Percentiles rank a stretch among this genome's conserved stretches.
Conservation (phyloP, 2,113 vertebrate species). For the Rhineura floridana region DNA sequence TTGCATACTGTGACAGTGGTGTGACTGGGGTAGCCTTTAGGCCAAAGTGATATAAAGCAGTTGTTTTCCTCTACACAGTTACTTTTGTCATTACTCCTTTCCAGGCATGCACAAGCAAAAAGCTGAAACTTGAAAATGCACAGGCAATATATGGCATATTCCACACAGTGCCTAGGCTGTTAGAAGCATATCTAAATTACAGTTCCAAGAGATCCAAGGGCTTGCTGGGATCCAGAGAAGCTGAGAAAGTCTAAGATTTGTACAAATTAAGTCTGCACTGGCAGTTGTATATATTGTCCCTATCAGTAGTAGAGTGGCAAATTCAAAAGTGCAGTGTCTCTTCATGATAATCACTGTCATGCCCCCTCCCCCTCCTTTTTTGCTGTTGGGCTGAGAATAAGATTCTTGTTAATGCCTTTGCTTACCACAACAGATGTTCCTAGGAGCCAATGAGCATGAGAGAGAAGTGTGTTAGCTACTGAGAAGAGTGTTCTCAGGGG, state of each 20-base stretch:
- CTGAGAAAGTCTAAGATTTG: too few species aligned
- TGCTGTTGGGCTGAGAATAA: too few species aligned
- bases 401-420: too few species aligned
- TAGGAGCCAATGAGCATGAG: too few species aligned
- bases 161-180: too few species aligned
- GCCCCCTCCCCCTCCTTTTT: too few species aligned
- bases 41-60: neutral
- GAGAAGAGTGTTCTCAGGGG: too few species aligned
- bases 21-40: conserved; percentile 28
- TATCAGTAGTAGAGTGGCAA: too few species aligned
- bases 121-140: neutral
- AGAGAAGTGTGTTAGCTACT: too few species aligned
- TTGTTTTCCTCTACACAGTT: neutral
- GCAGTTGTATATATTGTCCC: neutral
- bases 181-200: neutral
- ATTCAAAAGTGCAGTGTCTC: too few species aligned
- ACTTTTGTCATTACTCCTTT: neutral
- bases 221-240: neutral
- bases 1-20: conserved; percentile 65
- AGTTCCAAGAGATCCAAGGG: neutral
- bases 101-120: neutral
- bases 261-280: neutral
- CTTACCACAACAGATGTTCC: too few species aligned
- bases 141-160: neutral
- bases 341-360: too few species aligned